Evolutionary conservation across 2,888 invertebrate genomes (phyloP).

Genomic region (Dryadula phaetusa): DNA sequence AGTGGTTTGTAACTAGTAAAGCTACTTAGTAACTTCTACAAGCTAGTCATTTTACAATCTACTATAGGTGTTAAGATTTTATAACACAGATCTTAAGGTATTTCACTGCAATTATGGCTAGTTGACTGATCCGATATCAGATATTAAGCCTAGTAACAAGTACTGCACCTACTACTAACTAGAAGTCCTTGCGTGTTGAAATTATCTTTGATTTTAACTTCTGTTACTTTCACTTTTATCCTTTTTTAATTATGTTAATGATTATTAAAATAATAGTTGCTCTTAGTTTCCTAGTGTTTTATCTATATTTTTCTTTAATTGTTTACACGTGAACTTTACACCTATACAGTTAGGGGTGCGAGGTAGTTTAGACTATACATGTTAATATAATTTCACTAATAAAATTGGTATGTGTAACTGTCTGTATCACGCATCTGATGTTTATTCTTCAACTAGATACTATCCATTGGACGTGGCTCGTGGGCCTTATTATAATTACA

Average conservation of each 20-base stretch:
- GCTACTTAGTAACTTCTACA: constrained; percentile 5
- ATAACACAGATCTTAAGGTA: constrained; percentile 28
- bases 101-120: constrained; percentile 63
- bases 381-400: constrained; percentile 25
- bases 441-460: constrained; percentile 52
- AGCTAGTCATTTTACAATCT: constrained; percentile 14
- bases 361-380: constrained; percentile 25
- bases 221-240: not conserved
- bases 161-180: constrained; percentile 27
- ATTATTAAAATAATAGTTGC: not conserved
- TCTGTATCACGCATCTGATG: constrained; percentile 50
- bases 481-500: constrained; percentile 80
- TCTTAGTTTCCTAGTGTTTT: not conserved
- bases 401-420: constrained; percentile 35
- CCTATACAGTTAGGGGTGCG: constrained; percentile 3
- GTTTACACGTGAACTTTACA: constrained; percentile 4
- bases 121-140: constrained; percentile 63
- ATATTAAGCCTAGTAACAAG: constrained; percentile 52
- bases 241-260: not conserved
- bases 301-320: not conserved
- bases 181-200: constrained; percentile 25
- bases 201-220: constrained; percentile 4
- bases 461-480: constrained; percentile 72
- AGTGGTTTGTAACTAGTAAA: not conserved
- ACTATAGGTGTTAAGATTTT: constrained; percentile 31